Percentiles rank a stretch among this genome's conserved stretches.
Conservation (phyloP, 1,140 invertebrate genomes). For the Zophobas morio region DNA sequence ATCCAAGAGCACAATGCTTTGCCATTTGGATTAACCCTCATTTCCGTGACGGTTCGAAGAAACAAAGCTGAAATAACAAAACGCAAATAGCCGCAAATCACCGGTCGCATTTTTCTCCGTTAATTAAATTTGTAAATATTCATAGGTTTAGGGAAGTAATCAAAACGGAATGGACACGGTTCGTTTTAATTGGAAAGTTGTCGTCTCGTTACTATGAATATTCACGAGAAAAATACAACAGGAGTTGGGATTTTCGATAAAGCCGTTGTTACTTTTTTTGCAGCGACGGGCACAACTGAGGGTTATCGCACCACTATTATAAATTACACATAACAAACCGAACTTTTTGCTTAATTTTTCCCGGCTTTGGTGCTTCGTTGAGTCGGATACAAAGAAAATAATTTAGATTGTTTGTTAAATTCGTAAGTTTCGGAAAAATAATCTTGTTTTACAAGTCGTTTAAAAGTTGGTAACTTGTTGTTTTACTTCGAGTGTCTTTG, state of each 20-base stretch:
- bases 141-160: conserved; percentile 28
- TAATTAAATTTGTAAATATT: conserved; percentile 43
- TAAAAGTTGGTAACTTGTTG: conserved; percentile 37
- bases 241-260: neutral
- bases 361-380: neutral
- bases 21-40: neutral
- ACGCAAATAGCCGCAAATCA: conserved; percentile 14
- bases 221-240: conserved; percentile 23
- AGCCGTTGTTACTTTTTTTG: conserved; percentile 1
- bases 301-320: neutral
- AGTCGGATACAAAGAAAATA: conserved; percentile 30
- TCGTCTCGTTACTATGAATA: conserved; percentile 27
- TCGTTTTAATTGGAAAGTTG: conserved; percentile 33
- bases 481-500: neutral
- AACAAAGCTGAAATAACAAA: neutral
- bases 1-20: neutral
- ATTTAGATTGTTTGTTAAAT: conserved; percentile 42
- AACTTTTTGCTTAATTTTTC: neutral
- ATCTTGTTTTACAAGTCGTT: conserved; percentile 29
- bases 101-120: neutral
- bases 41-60: neutral
- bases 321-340: neutral
- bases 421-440: conserved; percentile 4
- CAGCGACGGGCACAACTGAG: neutral
- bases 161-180: conserved; percentile 13